These are phyloP conservation scores for Baccha elongata DNA, from an alignment of 2,888 invertebrate genomes.

Conservation along the genomic window DNA sequence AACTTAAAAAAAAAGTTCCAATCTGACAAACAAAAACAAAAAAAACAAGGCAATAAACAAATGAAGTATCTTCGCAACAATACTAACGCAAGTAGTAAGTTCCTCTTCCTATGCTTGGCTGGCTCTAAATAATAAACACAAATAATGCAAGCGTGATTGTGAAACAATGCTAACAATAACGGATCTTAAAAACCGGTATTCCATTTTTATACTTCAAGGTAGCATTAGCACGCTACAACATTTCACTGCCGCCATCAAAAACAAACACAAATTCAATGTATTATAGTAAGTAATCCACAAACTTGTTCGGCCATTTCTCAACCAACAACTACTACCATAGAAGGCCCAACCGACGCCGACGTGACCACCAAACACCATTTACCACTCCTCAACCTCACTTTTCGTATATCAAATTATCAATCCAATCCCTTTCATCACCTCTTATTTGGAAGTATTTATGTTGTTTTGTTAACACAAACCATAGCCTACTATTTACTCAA, in stretches of 20 bases:
- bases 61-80: constrained; percentile 56
- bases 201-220: constrained; percentile 45
- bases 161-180: constrained; percentile 67
- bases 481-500: constrained; percentile 38
- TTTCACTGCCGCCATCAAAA: constrained; percentile 19
- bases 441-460: constrained; percentile 23
- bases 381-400: constrained; percentile 15
- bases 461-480: constrained; percentile 25
- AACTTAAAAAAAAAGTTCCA: constrained; percentile 38
- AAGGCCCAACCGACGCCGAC: background rate
- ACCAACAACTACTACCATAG: constrained; percentile 29
- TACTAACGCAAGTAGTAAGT: constrained; percentile 33
- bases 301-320: constrained; percentile 30
- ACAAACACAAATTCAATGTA: background rate
- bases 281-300: constrained; percentile 54
- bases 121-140: constrained; percentile 60
- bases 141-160: constrained; percentile 49
- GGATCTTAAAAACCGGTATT: constrained; percentile 70
- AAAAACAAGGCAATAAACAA: constrained; percentile 12
- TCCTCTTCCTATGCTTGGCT: constrained; percentile 65
- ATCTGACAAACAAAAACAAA: constrained; percentile 31
- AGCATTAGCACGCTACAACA: constrained; percentile 38
- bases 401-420: background rate
- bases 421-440: background rate
- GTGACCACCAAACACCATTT: background rate